phyloP scores from a whole-genome alignment of 2,113 vertebrate species.

The Gopherus evgoodei region DNA sequence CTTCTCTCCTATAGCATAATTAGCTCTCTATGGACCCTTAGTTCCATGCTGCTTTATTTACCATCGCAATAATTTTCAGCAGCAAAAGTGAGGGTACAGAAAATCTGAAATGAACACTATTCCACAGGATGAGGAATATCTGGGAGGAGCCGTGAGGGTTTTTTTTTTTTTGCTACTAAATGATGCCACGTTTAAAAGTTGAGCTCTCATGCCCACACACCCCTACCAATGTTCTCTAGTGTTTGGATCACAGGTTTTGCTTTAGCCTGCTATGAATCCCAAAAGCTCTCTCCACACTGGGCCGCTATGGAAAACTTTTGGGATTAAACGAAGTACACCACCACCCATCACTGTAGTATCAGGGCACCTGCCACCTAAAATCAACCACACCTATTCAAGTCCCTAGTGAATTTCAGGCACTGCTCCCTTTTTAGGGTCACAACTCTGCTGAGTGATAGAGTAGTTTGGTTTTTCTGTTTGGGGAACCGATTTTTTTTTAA shows the following conservation, averaged over 20 bases:
- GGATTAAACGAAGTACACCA: not conserved
- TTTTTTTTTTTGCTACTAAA: not conserved
- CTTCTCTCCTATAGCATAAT: not conserved
- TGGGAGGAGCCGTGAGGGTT: not conserved
- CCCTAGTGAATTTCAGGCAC: fast-evolving
- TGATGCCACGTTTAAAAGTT: not conserved
- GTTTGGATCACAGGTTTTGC: not conserved
- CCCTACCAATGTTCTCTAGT: not conserved
- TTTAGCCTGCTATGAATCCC: not conserved
- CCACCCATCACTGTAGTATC: not conserved
- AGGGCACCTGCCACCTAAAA: not conserved
- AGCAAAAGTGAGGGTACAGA: not conserved
- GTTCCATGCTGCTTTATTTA: not conserved
- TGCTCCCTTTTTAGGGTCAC: not conserved
- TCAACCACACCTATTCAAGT: not conserved
- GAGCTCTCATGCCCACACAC: not conserved
- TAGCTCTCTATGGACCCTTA: not conserved
- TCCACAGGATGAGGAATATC: not conserved
- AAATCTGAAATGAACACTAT: too few relatives aligned
- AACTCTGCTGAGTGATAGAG: fast-evolving
- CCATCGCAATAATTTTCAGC: not conserved
- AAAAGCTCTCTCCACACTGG: not conserved
- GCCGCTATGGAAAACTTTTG: not conserved
- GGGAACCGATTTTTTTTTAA: not conserved
- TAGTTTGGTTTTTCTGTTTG: fast-evolving